Base-by-base conservation (phyloP, 1,140 invertebrate genomes). In the Drosophila baimaii region DNA sequence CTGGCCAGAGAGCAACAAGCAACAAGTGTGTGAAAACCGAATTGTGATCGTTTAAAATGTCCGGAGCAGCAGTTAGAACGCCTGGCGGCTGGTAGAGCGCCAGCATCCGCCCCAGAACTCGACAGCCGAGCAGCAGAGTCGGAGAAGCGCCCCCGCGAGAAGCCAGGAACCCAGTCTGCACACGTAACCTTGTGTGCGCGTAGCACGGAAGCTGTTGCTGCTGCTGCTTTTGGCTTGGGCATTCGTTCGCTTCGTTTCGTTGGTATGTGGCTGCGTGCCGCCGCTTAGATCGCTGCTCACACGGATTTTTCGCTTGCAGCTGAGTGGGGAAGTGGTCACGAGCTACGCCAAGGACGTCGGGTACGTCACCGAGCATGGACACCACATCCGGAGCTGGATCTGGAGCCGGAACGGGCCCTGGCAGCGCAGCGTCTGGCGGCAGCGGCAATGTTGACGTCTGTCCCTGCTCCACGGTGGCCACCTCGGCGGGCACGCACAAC, bases 151-250 rank as follows among this genome's bases (percentile, higher is more conserved):
- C 46, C 12, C 46, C 25, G 12, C 25, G 4, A 64, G 33, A 55
- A 49, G 37, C 51, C 55, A 68, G 31, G 19, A 25, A 47, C 23
- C 47, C 61, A 56, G 49, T 72, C 54, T 90, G 86, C 85, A 91
- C 79, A 91, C 90, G 90, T 91, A 91, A 91, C 90, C 90, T 91
- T 91, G 90, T 91, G 72, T 83, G 82, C 81, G 90, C 90, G 90
- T 91, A 91, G 78, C 86, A 90, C 90, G 82, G 90, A 90, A 90
- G 89, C 84, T 77, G 63, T 58, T 65, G 61, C 62, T 79, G 64
- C 57, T 49, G 66, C 72, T 73, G 49, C 49, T 52, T 35, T 73
- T 62, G 52, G 55, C 64, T 71, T 69, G 61, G 29, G 61, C 59
- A 59, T 58, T 71, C 58, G 62, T 54, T 71, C 73, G 57, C 54